Base-by-base conservation (phyloP, 2,113 vertebrate species). In the Clinocottus analis region DNA sequence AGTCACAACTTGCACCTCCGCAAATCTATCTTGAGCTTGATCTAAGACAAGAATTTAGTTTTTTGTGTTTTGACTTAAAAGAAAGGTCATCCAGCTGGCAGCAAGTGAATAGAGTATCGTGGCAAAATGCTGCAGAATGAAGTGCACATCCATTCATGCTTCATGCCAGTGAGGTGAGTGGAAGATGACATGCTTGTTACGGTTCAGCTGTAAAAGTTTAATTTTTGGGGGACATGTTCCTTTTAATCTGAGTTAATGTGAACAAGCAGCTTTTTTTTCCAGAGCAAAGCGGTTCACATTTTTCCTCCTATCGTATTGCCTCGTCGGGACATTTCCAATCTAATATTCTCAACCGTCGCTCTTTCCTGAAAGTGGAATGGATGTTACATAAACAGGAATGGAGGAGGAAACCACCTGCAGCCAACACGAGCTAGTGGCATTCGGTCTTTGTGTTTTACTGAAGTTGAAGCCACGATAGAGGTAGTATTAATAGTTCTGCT, bases 401-500 rank as follows among this genome's bases (percentile, higher is more conserved):
- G 69, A 80, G 70, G 66, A 77, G 77, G 68, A 79, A 89, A 80
- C 70, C 83, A 83, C 70, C 68, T 75, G 70, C 68, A 73, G 76
- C 76, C 71, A 75, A 58, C 62, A 80, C 41, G 2, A 80, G 51
- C 77, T 11, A 7, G 35, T 75, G 75, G 70, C 65, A 76, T 78
- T 76, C 8, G 23, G 27, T 43, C 35, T 67, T 66, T 62, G 43
- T 67, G 33, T 79, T 79, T 72, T 82, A 77, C 19, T 68, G 31
- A 75, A 64, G 60, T 81, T 33, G 19, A 72, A 87, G 74, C 77
- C 53, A 51, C 13, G 9, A 23, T 31, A 68, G 63, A 35, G 72
- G 69, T 49, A 19, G 80, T 92, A 88, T 90, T 89, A 84, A 90
- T 91, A 92, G 87, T 89, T 73, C 19, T 78, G 64, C 84, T 77